phyloP scores from a whole-genome alignment of 2,113 vertebrate genomes.

The Aleadryas rufinucha region DNA sequence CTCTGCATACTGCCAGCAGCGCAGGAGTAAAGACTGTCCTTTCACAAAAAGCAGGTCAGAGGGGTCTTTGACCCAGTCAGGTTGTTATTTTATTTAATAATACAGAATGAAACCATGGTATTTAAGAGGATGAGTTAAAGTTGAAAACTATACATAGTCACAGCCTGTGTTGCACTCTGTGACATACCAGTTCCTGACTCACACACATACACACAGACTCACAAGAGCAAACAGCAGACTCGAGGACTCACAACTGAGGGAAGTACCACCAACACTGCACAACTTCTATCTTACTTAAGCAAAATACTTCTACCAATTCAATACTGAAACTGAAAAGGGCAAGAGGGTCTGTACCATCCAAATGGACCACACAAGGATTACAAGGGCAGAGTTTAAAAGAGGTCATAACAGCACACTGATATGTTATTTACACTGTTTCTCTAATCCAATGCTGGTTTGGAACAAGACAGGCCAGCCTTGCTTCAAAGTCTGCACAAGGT shows the following conservation, averaged over 20 bases:
- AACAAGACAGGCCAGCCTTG: neutral
- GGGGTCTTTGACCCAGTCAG: neutral
- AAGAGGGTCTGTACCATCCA: neutral
- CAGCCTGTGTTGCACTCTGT: neutral
- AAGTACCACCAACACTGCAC: neutral
- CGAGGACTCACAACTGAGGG: rapidly evolving
- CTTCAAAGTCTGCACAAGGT: neutral
- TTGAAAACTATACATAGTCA: neutral
- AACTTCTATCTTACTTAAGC: neutral
- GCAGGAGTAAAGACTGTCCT: neutral
- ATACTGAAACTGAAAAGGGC: neutral
- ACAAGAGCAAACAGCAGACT: neutral
- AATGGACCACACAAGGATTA: rapidly evolving
- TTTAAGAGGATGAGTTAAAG: neutral
- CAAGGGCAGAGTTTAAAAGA: neutral
- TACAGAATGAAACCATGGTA: neutral
- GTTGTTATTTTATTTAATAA: neutral
- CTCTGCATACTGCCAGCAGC: neutral
- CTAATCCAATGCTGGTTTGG: neutral
- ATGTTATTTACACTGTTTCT: neutral
- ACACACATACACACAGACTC: neutral
- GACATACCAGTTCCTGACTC: neutral
- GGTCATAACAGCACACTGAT: neutral
- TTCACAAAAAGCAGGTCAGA: neutral
- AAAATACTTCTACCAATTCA: neutral